These are phyloP conservation scores for Theretra japonica DNA, from an alignment of 2,888 invertebrate genomes.

Conservation along the genomic window DNA sequence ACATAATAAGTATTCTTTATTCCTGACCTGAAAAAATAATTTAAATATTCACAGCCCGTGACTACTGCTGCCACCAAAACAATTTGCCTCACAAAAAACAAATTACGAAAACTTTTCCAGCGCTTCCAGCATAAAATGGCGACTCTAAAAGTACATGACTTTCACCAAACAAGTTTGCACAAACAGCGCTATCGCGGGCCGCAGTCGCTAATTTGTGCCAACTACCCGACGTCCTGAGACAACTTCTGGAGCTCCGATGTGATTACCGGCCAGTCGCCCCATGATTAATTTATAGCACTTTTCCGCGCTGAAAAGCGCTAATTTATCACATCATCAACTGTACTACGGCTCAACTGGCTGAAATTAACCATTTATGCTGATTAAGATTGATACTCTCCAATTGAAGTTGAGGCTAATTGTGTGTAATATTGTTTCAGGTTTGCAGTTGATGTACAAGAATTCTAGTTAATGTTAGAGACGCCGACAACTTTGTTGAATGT, in stretches of 20 bases:
- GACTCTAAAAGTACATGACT: constrained; percentile 45
- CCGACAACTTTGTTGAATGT: not conserved
- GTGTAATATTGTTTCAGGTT: constrained; percentile 20
- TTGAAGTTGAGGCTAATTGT: constrained; percentile 33
- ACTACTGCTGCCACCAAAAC: not conserved
- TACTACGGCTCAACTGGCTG: not conserved
- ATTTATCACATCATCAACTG: constrained; percentile 27
- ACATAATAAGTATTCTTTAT: too few relatives aligned
- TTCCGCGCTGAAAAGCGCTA: constrained; percentile 20
- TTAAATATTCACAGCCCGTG: too few relatives aligned
- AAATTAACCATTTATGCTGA: constrained; percentile 13
- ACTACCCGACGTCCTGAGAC: constrained; percentile 64
- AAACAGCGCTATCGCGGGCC: constrained; percentile 77
- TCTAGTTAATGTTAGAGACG: not conserved
- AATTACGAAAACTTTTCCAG: not conserved
- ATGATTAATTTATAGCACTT: constrained; percentile 65
- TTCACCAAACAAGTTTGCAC: constrained; percentile 58
- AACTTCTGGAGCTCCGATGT: constrained; percentile 71
- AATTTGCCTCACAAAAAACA: not conserved
- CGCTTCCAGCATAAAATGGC: constrained; percentile 26
- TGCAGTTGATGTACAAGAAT: not conserved
- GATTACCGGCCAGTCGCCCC: constrained; percentile 66
- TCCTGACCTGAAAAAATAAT: too few relatives aligned
- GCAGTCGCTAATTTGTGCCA: constrained; percentile 81
- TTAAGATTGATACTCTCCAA: constrained; percentile 5